Base-by-base conservation (phyloP, 2,113 vertebrate species). In the Paraplagusia blochii region DNA sequence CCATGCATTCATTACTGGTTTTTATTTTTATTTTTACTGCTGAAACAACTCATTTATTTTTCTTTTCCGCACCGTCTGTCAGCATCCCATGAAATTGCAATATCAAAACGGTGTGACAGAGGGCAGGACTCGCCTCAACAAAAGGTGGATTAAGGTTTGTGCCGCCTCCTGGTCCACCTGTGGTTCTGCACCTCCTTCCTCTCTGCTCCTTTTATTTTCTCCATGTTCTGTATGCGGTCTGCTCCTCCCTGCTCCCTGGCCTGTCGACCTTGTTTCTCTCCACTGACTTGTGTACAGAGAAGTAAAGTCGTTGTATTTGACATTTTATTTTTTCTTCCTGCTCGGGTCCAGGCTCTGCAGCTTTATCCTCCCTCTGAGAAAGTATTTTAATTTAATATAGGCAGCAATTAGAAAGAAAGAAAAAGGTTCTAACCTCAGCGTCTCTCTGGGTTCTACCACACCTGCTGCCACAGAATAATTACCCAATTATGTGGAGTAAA, bases 121-220 rank as follows among this genome's bases (percentile, higher is more conserved):
- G 68, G 91, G 62, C 5, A 67, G 66, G 57, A 78, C 89, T 68
- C 89, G 91, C 76, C 94, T 93, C 80, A 93, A 89, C 77, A 95
- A 95, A 89, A 92, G 94, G 74, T 97, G 95, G 94, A 95, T 93
- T 78, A 95, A 97, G 94, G 94, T 97, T 93, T 88, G 90, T 90
- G 69, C 45, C 59, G 49, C 2, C 11, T 40, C 12, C 13, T n/a
- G 52, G 53, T 46, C 63, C 60, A 12, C 51, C 63, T 79, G 64
- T 48, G 62, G 54, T 67, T 50, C 18, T 47, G 36, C 15, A 11
- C 38, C 40, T 17, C 33, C 8, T 49, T 14, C 13, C 15, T 9
- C 11, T 16, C 15, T 7, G 19, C 39, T 38, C n/a, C 40, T 13
- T n/a, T 38, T 1, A 13, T 40, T 40, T 7, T 58, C 12, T n/a